Base-by-base conservation (phyloP, 2,797 vertebrate genomes). In the Leptoclinus maculatus region DNA sequence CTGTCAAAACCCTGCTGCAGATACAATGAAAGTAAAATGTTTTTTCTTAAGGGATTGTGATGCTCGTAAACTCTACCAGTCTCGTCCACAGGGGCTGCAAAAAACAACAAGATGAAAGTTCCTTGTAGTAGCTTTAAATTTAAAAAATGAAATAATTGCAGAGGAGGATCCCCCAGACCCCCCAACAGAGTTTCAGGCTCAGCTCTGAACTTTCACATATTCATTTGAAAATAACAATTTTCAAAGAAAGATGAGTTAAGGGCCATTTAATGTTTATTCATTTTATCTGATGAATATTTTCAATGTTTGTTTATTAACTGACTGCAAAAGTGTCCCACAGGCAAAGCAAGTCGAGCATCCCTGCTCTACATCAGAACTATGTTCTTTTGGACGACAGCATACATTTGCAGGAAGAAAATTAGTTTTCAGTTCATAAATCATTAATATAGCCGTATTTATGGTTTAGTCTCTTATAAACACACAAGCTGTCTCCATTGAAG, bases 371-470 rank as follows among this genome's bases (percentile, higher is more conserved):
- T 21, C 29, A 54, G 21, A 38, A 23, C 16, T 45, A 41, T 39
- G 16, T 71, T 54, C 19, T 36, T 64, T 58, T 57, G 16, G 2
- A 63, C 14, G 23, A 59, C 23, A 32, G 49, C 23, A 51, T 38
- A 49, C 8, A 81, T 73, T 19, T 70, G 56, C 13, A 36, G 36
- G 8, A 71, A 14, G 12, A 63, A 86, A 66, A 68, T n/a, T 7
- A 23, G 43, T n/a, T 27, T 58, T 47, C 21, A 41, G 11, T 62
- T 64, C 1, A 71, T 62, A 53, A 66, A 71, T 79, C 8, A 74
- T 79, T n/a, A 17, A 72, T 58, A 49, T 23, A 23, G 49, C 2
- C 29, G 62, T 39, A 73, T 63, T 58, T 76, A 23, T 65, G 54
- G 45, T 7, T 27, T 2, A 43, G 23, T 19, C 8, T 34, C 45